phyloP scores from a whole-genome alignment of 2,888 invertebrate species.

The Ochlodes sylvanus region DNA sequence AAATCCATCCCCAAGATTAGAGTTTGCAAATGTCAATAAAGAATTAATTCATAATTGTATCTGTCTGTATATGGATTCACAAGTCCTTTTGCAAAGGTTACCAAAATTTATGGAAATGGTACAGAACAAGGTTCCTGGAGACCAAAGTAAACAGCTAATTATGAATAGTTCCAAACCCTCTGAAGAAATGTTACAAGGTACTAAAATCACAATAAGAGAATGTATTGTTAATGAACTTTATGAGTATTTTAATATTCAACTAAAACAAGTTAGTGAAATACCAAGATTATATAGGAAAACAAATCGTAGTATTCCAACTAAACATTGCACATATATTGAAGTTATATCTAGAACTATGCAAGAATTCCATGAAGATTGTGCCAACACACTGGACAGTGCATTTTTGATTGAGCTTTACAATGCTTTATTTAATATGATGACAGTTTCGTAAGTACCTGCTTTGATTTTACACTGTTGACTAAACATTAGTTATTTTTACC shows the following conservation, averaged over 20 bases:
- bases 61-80: conserved; percentile 67
- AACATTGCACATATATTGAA: conserved; percentile 92
- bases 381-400: conserved; percentile 61
- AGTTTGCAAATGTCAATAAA: conserved; percentile 65
- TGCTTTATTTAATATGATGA: conserved; percentile 79
- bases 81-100: conserved; percentile 59
- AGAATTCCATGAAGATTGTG: conserved; percentile 83
- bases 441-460: conserved; percentile 80
- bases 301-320: conserved; percentile 93
- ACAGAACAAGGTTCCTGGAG: conserved; percentile 58
- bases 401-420: conserved; percentile 67
- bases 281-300: conserved; percentile 97
- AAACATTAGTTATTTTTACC: not conserved
- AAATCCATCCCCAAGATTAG: conserved; percentile 57
- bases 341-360: conserved; percentile 86
- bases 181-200: conserved; percentile 57
- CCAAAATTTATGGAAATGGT: conserved; percentile 63
- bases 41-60: conserved; percentile 70
- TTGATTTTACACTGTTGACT: not conserved
- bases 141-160: conserved; percentile 57
- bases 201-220: conserved; percentile 64
- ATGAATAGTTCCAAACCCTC: conserved; percentile 61
- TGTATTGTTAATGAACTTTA: conserved; percentile 74
- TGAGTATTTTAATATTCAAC: conserved; percentile 81
- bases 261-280: conserved; percentile 95